Conservation (phyloP, 2,888 invertebrate genomes). For the Erpobdella octoculata region DNA sequence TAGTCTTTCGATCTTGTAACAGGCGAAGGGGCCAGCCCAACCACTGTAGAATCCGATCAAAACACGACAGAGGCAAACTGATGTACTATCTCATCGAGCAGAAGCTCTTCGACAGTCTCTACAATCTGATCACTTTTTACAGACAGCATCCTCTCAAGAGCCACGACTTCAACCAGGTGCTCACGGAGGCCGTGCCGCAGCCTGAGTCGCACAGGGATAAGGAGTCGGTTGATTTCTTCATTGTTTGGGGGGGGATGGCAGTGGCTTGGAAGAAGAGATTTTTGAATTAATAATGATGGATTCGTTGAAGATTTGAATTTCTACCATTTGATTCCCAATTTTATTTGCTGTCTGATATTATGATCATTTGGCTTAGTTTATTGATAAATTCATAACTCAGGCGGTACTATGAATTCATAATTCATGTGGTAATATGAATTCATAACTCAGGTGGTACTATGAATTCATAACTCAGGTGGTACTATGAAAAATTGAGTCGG, state of each 20-base stretch:
- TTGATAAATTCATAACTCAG: background rate
- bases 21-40: conserved; percentile 70
- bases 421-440: background rate
- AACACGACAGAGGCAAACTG: conserved; percentile 67
- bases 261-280: background rate
- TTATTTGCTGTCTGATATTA: background rate
- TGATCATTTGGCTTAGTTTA: background rate
- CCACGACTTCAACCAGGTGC: conserved; percentile 76
- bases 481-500: conserved; percentile 71
- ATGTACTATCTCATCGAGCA: conserved; percentile 77
- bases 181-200: conserved; percentile 85
- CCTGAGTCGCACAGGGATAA: conserved; percentile 86
- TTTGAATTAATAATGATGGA: background rate
- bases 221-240: conserved; percentile 63
- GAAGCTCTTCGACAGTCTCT: conserved; percentile 80
- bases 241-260: background rate
- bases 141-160: conserved; percentile 75
- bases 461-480: conserved; percentile 60
- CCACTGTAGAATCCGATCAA: conserved; percentile 79
- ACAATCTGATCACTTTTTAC: conserved; percentile 82
- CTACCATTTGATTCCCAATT: background rate
- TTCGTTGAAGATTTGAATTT: no score
- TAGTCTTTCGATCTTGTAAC: conserved; percentile 18
- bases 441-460: background rate
- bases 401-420: background rate